Percentiles rank a stretch among this genome's conserved stretches.
phyloP scores from a whole-genome alignment of 23 tunicate genomes.

The Halocynthia aurantium region DNA sequence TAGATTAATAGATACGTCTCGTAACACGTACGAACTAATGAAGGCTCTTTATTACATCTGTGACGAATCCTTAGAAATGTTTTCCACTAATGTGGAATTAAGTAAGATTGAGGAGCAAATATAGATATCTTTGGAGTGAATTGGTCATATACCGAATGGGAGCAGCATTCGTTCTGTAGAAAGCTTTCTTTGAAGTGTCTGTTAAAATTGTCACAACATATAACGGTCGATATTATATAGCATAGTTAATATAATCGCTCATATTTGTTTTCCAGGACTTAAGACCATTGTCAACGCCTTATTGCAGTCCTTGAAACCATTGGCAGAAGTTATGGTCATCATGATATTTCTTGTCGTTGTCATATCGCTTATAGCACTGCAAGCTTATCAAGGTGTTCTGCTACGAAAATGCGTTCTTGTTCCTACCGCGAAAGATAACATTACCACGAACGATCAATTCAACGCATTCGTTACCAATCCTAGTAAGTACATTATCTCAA shows the following conservation, averaged over 20 bases:
- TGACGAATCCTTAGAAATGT: too few species aligned
- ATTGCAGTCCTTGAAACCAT: constrained; percentile 82
- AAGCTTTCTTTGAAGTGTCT: background rate
- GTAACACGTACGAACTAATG: too few species aligned
- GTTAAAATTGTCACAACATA: background rate
- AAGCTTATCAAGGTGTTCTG: constrained; percentile 85
- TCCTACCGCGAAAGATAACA: background rate
- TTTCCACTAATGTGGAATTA: too few species aligned
- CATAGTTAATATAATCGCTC: background rate
- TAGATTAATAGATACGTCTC: too few species aligned
- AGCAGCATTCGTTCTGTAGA: background rate
- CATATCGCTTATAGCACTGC: constrained; percentile 80
- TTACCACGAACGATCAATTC: constrained; percentile 8
- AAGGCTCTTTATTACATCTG: too few species aligned
- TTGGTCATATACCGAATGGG: too few species aligned
- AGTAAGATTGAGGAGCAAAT: too few species aligned
- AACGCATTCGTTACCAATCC: constrained; percentile 18
- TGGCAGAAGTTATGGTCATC: constrained; percentile 91
- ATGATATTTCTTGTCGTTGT: constrained; percentile 81
- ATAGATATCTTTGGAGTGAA: too few species aligned
- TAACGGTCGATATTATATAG: background rate
- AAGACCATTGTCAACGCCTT: constrained; percentile 93
- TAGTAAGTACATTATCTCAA: constrained; percentile 14
- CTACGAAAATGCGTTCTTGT: constrained; percentile 51
- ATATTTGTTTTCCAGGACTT: constrained; percentile 47